Evolutionary conservation across 2,888 invertebrate genomes (phyloP).

Genomic region (Philaethria dido): DNA sequence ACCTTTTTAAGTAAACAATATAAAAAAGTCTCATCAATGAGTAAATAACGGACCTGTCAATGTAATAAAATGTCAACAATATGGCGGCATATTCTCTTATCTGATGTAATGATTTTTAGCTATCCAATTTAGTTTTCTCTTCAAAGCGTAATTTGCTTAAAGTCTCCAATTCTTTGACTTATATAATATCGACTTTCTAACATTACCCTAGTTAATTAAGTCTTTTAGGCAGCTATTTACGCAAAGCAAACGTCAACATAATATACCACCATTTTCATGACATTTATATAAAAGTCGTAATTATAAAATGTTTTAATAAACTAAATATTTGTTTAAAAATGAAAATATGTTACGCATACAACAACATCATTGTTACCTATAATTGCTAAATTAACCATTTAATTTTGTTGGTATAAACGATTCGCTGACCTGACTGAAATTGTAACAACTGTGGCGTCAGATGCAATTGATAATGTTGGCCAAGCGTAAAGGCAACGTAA

Average conservation of each 20-base stretch:
- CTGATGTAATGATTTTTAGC: not conserved
- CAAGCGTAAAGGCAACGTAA: no score
- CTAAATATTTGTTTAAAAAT: not conserved
- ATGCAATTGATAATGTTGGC: not conserved
- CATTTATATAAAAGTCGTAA: not conserved
- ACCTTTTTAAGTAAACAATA: not conserved
- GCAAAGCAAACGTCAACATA: not conserved
- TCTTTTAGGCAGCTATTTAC: not conserved
- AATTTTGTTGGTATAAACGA: not conserved
- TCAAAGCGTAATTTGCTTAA: constrained; percentile 6
- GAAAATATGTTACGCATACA: not conserved
- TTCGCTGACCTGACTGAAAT: not conserved
- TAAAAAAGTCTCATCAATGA: not conserved
- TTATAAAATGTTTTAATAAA: not conserved
- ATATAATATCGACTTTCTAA: constrained; percentile 1
- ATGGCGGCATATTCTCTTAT: not conserved
- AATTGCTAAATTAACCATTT: not conserved
- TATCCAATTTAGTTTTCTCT: constrained; percentile 6
- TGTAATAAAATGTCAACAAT: not conserved
- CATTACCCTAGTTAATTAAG: not conserved
- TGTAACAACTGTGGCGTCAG: not conserved
- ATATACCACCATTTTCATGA: not conserved
- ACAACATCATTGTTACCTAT: not conserved
- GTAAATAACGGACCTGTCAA: not conserved
- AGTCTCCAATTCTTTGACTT: not conserved